Evolutionary conservation across 2,888 invertebrate genomes (phyloP).

Genomic region (Drosophila tanythrix): DNA sequence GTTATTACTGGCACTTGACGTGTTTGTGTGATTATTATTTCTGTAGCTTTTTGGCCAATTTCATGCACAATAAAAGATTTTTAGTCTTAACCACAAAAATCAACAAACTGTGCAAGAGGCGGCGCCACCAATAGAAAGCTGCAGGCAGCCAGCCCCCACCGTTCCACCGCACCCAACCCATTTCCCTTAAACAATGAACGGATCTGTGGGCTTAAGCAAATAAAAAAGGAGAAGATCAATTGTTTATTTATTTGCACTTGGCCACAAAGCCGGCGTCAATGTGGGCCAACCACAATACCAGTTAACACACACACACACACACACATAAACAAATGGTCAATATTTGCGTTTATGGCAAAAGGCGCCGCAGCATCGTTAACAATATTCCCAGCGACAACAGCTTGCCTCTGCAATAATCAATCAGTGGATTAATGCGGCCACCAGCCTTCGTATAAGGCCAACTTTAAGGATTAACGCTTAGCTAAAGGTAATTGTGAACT

Average conservation of each 20-base stretch:
- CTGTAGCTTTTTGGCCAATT: conserved; percentile 44
- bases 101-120: conserved; percentile 66
- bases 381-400: neutral
- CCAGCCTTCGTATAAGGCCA: conserved; percentile 24
- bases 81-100: conserved; percentile 63
- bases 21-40: conserved; percentile 15
- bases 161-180: neutral
- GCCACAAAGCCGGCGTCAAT: conserved; percentile 37
- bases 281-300: conserved; percentile 51
- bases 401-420: conserved; percentile 17
- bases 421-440: conserved; percentile 38
- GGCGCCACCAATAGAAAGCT: conserved; percentile 59
- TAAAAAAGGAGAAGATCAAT: conserved; percentile 29
- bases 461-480: conserved; percentile 37
- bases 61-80: conserved; percentile 59
- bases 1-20: conserved; percentile 8
- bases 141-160: conserved; percentile 2
- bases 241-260: conserved; percentile 51
- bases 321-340: conserved; percentile 39
- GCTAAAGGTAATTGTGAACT: conserved; percentile 50
- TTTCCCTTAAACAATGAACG: neutral
- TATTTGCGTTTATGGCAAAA: conserved; percentile 45
- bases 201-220: conserved; percentile 20
- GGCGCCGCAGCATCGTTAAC: conserved; percentile 37
- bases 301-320: conserved; percentile 21